These are phyloP conservation scores for Micrasema longulum DNA, from an alignment of 1,140 invertebrate species.

Conservation along the genomic window DNA sequence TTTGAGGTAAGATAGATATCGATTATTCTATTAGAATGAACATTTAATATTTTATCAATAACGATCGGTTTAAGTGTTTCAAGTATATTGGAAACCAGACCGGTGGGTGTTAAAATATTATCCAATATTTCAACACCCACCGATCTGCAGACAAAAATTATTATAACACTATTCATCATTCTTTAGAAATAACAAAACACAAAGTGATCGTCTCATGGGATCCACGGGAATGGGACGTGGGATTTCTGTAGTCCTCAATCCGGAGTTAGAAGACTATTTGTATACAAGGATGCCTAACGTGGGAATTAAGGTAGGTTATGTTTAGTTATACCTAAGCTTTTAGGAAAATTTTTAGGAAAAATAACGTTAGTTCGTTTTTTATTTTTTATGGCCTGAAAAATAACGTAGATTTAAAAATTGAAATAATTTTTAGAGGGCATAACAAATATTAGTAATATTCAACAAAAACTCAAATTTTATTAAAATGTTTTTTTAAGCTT, in stretches of 20 bases:
- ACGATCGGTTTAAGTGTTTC: background rate
- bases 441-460: too few relatives aligned
- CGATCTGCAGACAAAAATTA: background rate
- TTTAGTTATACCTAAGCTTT: background rate
- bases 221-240: constrained; percentile 56
- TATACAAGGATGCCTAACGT: constrained; percentile 55
- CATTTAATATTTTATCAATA: background rate
- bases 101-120: background rate
- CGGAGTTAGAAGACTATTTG: constrained; percentile 59
- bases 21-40: too few relatives aligned
- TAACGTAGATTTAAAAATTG: background rate
- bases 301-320: constrained; percentile 58
- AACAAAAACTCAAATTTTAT: too few relatives aligned
- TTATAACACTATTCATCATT: background rate
- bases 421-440: background rate
- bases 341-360: background rate
- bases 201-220: background rate
- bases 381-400: background rate
- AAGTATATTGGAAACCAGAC: background rate
- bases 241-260: constrained; percentile 60
- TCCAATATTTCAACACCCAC: background rate
- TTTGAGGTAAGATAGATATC: constrained; percentile 33
- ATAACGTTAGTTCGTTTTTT: background rate
- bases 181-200: background rate
- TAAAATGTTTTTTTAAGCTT: too few relatives aligned